Conservation (phyloP, 2,888 invertebrate genomes). For the Nomada goodeniana region DNA sequence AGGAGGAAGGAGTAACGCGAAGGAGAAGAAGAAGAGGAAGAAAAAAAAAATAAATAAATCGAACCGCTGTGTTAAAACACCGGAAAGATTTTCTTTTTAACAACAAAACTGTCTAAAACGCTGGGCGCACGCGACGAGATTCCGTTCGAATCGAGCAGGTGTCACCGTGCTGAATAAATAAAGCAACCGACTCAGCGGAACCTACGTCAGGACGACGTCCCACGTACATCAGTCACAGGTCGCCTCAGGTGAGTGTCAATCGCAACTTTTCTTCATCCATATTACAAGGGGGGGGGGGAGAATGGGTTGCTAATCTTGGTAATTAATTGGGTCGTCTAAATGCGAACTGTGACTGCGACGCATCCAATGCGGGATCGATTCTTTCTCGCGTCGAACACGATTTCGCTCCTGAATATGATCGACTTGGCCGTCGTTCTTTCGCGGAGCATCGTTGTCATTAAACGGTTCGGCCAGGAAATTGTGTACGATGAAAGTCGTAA, state of each 20-base stretch:
- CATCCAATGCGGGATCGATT: background rate
- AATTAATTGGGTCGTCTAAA: conserved; percentile 72
- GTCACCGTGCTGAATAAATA: conserved; percentile 68
- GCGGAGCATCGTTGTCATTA: background rate
- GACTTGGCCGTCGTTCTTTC: background rate
- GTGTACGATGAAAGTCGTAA: background rate
- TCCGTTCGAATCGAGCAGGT: conserved; percentile 65
- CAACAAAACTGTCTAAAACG: background rate
- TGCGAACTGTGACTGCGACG: conserved; percentile 4
- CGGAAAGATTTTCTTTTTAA: background rate
- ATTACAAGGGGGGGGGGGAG: conserved; percentile 50
- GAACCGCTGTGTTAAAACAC: background rate
- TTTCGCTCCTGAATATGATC: background rate
- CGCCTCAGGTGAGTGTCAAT: conserved; percentile 73
- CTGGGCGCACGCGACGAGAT: conserved; percentile 30
- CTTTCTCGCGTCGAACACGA: background rate
- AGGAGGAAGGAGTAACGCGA: background rate
- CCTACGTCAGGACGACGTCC: conserved; percentile 79
- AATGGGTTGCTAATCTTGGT: conserved; percentile 59
- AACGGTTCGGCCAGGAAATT: too few species aligned
- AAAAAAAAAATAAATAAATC: background rate
- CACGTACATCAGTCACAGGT: conserved; percentile 79
- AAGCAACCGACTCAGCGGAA: conserved; percentile 52
- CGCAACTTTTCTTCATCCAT: conserved; percentile 47
- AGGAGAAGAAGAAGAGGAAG: background rate